Evolutionary conservation across 2,888 invertebrate genomes (phyloP).

Genomic region (Macroteleia sp.): DNA sequence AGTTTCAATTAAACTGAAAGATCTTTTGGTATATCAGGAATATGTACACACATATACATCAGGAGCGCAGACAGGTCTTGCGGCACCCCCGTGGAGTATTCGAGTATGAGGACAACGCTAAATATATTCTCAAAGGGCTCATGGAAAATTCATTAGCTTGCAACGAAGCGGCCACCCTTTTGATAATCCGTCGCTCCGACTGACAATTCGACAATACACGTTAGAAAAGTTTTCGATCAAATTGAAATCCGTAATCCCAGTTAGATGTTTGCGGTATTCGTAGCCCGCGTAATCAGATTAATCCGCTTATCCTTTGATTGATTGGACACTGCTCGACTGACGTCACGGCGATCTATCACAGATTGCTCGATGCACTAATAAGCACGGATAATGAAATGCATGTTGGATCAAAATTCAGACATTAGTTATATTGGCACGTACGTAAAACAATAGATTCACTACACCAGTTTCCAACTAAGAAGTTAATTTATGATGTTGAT

Average conservation of each 20-base stretch:
- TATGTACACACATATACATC: slow-evolving; percentile 17
- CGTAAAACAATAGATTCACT: no score
- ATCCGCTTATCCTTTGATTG: slow-evolving; percentile 79
- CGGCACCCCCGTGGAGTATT: slow-evolving; percentile 24
- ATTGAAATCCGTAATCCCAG: slow-evolving; percentile 74
- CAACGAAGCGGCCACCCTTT: slow-evolving; percentile 25
- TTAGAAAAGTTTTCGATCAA: slow-evolving; percentile 73
- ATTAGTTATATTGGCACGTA: slow-evolving; percentile 31
- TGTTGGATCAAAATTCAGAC: slow-evolving; percentile 41
- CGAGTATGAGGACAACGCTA: slow-evolving; percentile 36
- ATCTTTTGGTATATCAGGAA: slow-evolving; percentile 23
- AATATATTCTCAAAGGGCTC: slow-evolving; percentile 50
- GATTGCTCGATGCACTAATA: slow-evolving; percentile 73
- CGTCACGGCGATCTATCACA: slow-evolving; percentile 74
- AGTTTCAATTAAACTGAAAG: slow-evolving; percentile 55
- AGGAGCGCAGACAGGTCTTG: slow-evolving; percentile 36
- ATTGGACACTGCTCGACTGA: slow-evolving; percentile 71
- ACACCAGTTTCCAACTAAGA: no score
- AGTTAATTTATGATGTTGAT: no score
- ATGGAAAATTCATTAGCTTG: slow-evolving; percentile 53
- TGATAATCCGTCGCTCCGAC: slow-evolving; percentile 40
- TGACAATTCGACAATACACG: slow-evolving; percentile 44
- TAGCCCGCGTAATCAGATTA: slow-evolving; percentile 72
- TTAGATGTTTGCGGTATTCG: slow-evolving; percentile 70
- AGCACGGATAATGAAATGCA: slow-evolving; percentile 74